phyloP scores from a whole-genome alignment of 2,888 invertebrate genomes.

The Taphrorychus bicolor region DNA sequence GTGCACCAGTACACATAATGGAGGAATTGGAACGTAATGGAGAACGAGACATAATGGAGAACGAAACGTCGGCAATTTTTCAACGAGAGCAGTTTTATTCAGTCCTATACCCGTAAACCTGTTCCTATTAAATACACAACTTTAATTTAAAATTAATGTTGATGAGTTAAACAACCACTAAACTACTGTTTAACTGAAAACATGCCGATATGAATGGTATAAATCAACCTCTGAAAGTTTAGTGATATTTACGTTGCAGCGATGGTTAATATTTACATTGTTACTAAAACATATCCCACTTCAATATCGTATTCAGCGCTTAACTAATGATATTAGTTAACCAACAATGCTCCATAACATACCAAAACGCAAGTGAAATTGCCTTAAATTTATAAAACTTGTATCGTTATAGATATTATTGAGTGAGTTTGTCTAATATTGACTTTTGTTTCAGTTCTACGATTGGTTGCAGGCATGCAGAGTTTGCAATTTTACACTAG shows the following conservation, averaged over 20 bases:
- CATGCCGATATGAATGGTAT: not conserved
- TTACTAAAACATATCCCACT: not conserved
- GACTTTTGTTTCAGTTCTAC: conserved; percentile 71
- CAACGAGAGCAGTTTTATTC: no score
- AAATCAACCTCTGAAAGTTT: not conserved
- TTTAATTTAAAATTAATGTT: no score
- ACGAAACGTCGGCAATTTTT: no score
- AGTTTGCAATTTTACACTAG: conserved; percentile 75
- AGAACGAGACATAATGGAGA: no score
- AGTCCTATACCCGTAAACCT: no score
- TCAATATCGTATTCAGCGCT: no score
- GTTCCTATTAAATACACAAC: no score
- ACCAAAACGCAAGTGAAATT: no score
- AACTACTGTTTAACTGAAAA: not conserved
- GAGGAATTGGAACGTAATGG: no score
- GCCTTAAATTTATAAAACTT: not conserved
- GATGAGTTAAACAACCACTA: no score
- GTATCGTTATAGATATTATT: not conserved
- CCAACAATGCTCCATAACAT: no score
- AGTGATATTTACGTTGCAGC: not conserved
- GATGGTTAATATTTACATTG: not conserved
- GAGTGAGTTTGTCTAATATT: not conserved
- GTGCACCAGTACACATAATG: no score
- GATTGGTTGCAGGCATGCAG: conserved; percentile 75
- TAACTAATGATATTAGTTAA: not conserved